Conservation (phyloP, 2,797 vertebrate genomes). For the Syncerus caffer region DNA sequence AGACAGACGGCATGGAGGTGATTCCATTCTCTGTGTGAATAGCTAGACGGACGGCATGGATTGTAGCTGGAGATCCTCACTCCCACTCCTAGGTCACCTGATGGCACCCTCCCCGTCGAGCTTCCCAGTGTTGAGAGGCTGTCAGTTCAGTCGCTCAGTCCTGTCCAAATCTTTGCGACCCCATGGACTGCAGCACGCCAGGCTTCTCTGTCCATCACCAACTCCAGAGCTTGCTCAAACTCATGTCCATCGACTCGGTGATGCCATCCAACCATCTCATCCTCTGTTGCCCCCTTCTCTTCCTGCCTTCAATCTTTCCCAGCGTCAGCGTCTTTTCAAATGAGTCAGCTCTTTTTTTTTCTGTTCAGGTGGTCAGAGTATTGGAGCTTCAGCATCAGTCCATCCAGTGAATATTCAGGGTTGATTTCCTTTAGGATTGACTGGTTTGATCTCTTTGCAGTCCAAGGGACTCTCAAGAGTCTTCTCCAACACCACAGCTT, state of each 20-base stretch:
- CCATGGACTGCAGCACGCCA: neutral
- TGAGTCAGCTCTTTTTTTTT: neutral
- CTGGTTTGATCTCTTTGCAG: neutral
- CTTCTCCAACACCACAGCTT: neutral
- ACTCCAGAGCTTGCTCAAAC: neutral
- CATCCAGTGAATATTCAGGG: neutral
- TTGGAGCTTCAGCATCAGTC: neutral
- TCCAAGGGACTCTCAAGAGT: neutral
- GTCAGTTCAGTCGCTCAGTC: neutral
- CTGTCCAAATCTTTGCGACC: neutral
- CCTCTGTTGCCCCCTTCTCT: neutral
- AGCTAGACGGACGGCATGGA: rapidly evolving
- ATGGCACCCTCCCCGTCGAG: rapidly evolving
- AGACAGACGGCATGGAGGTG: rapidly evolving
- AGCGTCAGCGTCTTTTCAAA: neutral
- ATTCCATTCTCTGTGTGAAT: neutral
- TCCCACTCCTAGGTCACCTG: neutral
- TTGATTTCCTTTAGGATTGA: neutral
- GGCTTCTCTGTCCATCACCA: neutral
- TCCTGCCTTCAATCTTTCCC: neutral
- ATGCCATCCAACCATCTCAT: neutral
- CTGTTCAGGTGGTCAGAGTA: neutral
- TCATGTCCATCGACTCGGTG: neutral
- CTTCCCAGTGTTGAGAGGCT: neutral
- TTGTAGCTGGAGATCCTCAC: rapidly evolving